phyloP scores from a whole-genome alignment of 2,113 vertebrate species.

The Clarias batrachus region DNA sequence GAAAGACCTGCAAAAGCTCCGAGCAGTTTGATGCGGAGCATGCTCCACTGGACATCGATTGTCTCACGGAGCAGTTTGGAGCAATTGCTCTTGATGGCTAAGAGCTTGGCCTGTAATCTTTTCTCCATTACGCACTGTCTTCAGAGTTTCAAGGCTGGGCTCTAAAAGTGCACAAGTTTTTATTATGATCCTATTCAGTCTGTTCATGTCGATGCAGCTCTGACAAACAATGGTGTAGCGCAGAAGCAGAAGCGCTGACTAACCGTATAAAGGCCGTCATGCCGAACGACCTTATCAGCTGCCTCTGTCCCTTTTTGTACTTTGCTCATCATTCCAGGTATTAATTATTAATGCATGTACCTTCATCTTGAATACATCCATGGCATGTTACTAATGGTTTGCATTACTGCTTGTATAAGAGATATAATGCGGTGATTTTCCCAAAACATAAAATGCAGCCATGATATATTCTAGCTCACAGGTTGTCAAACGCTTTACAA shows the following conservation, averaged over 20 bases:
- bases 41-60: constrained; percentile 19
- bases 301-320: not conserved
- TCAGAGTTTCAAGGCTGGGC: constrained; percentile 1
- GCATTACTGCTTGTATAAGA: not conserved
- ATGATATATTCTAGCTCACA: not conserved
- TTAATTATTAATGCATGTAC: constrained; percentile 4
- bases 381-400: not conserved
- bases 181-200: not conserved
- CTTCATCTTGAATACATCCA: not conserved
- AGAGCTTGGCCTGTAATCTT: constrained; percentile 11
- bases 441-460: not conserved
- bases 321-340: not conserved
- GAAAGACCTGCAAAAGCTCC: not conserved
- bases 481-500: not conserved
- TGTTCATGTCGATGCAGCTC: no score
- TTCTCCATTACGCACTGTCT: not conserved
- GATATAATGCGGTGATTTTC: not conserved
- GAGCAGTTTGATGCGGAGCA: not conserved
- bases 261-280: not conserved
- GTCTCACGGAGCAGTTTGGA: not conserved
- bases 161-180: not conserved
- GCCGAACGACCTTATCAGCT: not conserved
- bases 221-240: not conserved
- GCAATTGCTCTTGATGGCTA: not conserved
- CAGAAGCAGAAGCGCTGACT: not conserved